These are phyloP conservation scores for Acholoe squamosa DNA, from an alignment of 2,888 invertebrate species.

Conservation along the genomic window DNA sequence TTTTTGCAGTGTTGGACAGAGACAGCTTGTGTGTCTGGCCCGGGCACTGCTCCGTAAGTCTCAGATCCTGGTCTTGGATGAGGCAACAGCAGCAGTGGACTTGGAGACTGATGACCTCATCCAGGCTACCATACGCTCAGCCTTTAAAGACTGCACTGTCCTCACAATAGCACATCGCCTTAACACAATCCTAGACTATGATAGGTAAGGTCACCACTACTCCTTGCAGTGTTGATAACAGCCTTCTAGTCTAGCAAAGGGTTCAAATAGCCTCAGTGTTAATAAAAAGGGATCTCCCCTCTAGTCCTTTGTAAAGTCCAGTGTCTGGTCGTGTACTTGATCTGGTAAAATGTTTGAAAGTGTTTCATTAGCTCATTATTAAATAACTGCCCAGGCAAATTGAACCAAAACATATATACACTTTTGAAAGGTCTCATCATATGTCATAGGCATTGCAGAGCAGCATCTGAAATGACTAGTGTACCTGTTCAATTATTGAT, in stretches of 20 bases:
- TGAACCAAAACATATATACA: no score
- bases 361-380: no score
- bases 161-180: neutral
- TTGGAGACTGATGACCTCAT: neutral
- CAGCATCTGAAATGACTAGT: neutral
- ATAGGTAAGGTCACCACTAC: neutral
- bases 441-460: neutral
- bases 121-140: neutral
- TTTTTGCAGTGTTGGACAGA: neutral
- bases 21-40: neutral
- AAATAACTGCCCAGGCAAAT: no score
- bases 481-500: neutral
- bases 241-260: no score
- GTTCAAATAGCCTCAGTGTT: no score
- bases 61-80: slow-evolving; percentile 13
- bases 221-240: no score
- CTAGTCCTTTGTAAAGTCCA: no score
- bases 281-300: no score
- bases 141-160: neutral
- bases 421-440: no score
- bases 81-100: neutral
- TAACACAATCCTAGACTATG: neutral
- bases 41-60: neutral
- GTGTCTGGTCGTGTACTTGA: no score
- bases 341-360: no score